Evolutionary conservation across 2,888 invertebrate genomes (phyloP).

Genomic region (Drosophila testacea): DNA sequence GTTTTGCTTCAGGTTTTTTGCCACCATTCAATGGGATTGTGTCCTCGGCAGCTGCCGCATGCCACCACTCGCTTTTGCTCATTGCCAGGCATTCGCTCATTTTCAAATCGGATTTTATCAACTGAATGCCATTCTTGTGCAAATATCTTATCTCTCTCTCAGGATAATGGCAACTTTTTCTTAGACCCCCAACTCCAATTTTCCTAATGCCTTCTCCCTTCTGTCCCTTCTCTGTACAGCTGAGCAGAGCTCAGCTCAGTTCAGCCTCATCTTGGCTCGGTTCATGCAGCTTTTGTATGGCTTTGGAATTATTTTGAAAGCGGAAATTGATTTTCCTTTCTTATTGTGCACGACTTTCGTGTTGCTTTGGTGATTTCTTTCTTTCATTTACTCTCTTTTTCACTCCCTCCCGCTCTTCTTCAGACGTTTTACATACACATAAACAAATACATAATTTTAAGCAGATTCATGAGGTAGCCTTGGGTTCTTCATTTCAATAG

Average conservation of each 20-base stretch:
- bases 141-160: conserved; percentile 76
- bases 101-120: conserved; percentile 83
- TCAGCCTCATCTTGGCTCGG: conserved; percentile 53
- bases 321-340: conserved; percentile 79
- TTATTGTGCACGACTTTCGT: conserved; percentile 69
- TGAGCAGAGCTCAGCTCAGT: conserved; percentile 45
- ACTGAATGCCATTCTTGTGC: conserved; percentile 83
- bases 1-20: conserved; percentile 52
- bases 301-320: conserved; percentile 80
- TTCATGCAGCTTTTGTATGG: conserved; percentile 71
- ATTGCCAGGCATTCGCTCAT: conserved; percentile 83
- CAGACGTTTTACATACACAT: conserved; percentile 40
- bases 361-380: conserved; percentile 50
- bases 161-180: conserved; percentile 74
- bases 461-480: background rate
- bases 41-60: conserved; percentile 39
- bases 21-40: conserved; percentile 33
- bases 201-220: background rate
- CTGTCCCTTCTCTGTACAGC: conserved; percentile 18
- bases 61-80: conserved; percentile 50
- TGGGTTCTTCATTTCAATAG: conserved; percentile 17
- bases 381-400: conserved; percentile 38
- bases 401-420: background rate
- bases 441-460: conserved; percentile 26
- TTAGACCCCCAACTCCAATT: conserved; percentile 7